phyloP scores from a whole-genome alignment of 2,797 vertebrate genomes.

The Coregonus suidteri region DNA sequence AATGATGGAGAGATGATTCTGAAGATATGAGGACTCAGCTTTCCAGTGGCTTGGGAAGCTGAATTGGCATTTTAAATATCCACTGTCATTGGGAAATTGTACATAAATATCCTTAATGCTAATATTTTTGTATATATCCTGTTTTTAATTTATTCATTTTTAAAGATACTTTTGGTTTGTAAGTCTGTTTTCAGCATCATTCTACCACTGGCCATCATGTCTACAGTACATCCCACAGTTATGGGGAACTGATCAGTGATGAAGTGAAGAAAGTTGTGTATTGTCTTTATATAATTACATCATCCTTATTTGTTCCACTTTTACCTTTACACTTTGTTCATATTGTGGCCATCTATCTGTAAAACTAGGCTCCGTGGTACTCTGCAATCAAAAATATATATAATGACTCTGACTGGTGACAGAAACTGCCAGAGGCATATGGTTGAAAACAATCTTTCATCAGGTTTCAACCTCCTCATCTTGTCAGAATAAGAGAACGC shows the following conservation, averaged over 20 bases:
- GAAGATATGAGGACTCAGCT: neutral
- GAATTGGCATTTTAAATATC: constrained; percentile 55
- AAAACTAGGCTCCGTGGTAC: neutral
- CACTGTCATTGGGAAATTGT: constrained; percentile 32
- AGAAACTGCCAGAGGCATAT: neutral
- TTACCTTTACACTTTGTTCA: no score
- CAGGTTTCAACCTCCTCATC: neutral
- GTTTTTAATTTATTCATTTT: constrained; percentile 77
- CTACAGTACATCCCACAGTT: constrained; percentile 41
- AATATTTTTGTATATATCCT: constrained; percentile 69
- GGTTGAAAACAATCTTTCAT: neutral
- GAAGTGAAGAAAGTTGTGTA: constrained; percentile 30
- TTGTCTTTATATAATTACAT: neutral
- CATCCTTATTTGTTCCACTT: neutral
- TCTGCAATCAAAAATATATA: neutral
- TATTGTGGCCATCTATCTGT: neutral
- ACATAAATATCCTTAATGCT: constrained; percentile 73
- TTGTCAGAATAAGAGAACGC: neutral
- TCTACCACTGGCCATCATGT: constrained; percentile 22
- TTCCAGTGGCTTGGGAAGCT: neutral
- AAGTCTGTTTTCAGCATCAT: constrained; percentile 24
- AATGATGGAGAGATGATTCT: neutral
- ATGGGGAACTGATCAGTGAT: constrained; percentile 9
- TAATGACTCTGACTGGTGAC: neutral
- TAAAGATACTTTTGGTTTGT: constrained; percentile 42